Evolutionary conservation across 2,113 vertebrate species (phyloP).

Genomic region (Notarius lentiginosus): DNA sequence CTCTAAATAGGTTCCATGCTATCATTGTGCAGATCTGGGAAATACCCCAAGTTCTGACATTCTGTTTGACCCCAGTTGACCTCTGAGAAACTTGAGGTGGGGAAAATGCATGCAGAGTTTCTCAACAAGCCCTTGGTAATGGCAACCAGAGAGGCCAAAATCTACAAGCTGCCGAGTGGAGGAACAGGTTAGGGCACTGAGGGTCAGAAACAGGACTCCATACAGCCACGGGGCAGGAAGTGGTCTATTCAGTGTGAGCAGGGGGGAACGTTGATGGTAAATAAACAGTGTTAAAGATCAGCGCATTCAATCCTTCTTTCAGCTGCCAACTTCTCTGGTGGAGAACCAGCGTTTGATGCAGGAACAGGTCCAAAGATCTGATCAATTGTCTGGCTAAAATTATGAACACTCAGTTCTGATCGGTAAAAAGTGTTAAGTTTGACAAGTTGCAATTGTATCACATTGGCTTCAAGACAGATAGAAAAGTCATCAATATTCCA

Average conservation of each 20-base stretch:
- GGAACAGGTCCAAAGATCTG: background rate
- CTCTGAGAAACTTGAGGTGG: slow-evolving; percentile 37
- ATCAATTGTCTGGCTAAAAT: background rate
- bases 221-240: slow-evolving; percentile 41
- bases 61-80: slow-evolving; percentile 38
- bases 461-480: background rate
- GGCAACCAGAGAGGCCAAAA: slow-evolving; percentile 30
- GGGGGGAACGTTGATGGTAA: slow-evolving; percentile 28
- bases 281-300: slow-evolving; percentile 47
- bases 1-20: slow-evolving; percentile 8
- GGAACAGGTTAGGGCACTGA: slow-evolving; percentile 28
- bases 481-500: background rate
- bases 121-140: slow-evolving; percentile 34
- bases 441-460: background rate
- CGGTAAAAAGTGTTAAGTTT: background rate
- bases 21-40: slow-evolving; percentile 36
- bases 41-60: slow-evolving; percentile 35
- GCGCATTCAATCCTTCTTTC: slow-evolving; percentile 12
- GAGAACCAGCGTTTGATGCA: background rate
- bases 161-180: slow-evolving; percentile 3
- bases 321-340: background rate
- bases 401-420: background rate
- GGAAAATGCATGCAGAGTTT: slow-evolving; percentile 36
- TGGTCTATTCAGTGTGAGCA: slow-evolving; percentile 39
- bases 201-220: slow-evolving; percentile 42